Conservation (phyloP, 2,797 vertebrate species). For the Podarcis siculus region DNA sequence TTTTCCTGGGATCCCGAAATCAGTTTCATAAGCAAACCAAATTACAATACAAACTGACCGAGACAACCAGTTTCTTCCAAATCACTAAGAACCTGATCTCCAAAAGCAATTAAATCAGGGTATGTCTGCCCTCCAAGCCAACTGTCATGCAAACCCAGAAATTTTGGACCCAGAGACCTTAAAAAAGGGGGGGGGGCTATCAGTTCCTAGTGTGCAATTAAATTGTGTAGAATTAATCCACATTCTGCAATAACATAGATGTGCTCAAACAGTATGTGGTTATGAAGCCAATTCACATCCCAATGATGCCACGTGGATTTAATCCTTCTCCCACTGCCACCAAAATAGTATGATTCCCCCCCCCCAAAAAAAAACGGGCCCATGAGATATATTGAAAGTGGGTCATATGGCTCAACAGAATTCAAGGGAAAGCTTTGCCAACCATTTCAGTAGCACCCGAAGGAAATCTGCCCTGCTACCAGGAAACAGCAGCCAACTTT, state of each 20-base stretch:
- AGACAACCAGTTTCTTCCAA: background rate
- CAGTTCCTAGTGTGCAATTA: background rate
- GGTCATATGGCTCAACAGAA: background rate
- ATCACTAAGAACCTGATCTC: background rate
- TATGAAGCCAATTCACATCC: background rate
- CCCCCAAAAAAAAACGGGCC: background rate
- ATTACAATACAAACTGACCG: background rate
- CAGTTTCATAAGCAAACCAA: background rate
- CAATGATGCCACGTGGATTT: background rate
- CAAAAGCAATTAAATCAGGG: background rate
- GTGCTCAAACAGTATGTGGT: background rate
- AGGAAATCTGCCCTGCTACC: background rate
- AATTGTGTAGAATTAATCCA: background rate
- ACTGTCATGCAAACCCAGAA: background rate
- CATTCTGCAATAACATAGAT: background rate
- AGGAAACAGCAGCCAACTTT: background rate
- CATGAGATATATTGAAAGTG: background rate
- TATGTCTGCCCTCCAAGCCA: background rate
- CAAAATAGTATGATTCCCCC: no score
- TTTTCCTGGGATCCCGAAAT: background rate
- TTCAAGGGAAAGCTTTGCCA: background rate
- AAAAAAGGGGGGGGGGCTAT: background rate
- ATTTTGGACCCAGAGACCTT: background rate
- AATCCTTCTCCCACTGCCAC: background rate
- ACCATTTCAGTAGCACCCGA: background rate